Percentiles rank a stretch among this genome's conserved stretches.
phyloP scores from a whole-genome alignment of 2,113 vertebrate genomes.

The Protomyctophum bolini region DNA sequence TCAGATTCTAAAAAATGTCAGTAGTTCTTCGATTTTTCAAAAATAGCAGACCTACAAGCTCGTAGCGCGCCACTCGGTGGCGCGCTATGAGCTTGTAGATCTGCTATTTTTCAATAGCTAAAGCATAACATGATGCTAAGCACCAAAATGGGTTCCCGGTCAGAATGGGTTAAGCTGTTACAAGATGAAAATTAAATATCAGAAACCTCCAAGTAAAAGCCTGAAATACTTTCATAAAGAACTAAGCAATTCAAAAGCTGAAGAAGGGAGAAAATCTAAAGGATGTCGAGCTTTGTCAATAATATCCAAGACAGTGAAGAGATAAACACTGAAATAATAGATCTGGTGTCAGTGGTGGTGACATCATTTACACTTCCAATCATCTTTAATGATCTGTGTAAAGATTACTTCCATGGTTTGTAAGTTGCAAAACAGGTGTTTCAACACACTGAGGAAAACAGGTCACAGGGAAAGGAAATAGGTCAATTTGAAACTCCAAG shows the following conservation, averaged over 20 bases:
- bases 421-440: constrained; percentile 55
- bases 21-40: no score
- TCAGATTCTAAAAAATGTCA: no score
- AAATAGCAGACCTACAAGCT: no score
- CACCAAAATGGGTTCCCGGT: no score
- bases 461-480: constrained; percentile 7
- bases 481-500: constrained; percentile 5
- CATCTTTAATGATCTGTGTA: constrained; percentile 13
- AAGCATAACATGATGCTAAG: no score
- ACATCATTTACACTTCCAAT: constrained; percentile 43
- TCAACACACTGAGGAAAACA: constrained; percentile 30
- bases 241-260: neutral
- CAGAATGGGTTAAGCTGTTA: no score
- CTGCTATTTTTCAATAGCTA: no score
- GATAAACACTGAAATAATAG: constrained; percentile 34
- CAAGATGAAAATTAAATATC: no score
- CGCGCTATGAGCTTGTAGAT: no score
- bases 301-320: constrained; percentile 38
- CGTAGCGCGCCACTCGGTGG: no score
- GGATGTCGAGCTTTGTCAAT: constrained; percentile 2
- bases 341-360: neutral
- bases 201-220: no score
- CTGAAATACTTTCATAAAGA: neutral
- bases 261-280: neutral
- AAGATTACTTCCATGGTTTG: constrained; percentile 27